Percentiles rank a stretch among this genome's conserved stretches.
These are phyloP conservation scores for Siniperca chuatsi DNA, from an alignment of 2,113 vertebrate species.

Conservation along the genomic window DNA sequence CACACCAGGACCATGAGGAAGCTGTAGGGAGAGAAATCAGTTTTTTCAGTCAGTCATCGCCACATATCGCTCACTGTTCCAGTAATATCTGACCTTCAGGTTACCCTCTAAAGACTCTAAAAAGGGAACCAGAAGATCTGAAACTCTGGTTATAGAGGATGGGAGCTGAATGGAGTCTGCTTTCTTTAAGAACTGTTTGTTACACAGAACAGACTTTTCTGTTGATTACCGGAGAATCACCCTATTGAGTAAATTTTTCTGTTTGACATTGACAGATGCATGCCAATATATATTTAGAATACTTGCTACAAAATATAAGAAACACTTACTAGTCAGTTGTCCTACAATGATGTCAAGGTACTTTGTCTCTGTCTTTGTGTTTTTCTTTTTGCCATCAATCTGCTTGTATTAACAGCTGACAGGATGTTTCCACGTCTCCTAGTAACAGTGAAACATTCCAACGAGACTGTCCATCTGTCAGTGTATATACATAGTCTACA, in stretches of 20 bases:
- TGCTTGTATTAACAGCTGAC: constrained; percentile 55
- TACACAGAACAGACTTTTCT: too few relatives aligned
- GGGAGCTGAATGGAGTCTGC: background rate
- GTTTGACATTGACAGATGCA: background rate
- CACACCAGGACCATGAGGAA: constrained; percentile 92
- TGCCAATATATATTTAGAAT: background rate
- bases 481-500: constrained; percentile 56
- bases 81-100: too few relatives aligned
- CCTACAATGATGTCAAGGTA: background rate
- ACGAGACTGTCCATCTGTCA: constrained; percentile 69
- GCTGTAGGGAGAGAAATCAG: constrained; percentile 77
- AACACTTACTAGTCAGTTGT: background rate
- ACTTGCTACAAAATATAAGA: background rate
- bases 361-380: background rate
- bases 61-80: background rate
- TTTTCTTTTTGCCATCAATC: constrained; percentile 54
- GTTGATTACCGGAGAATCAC: background rate
- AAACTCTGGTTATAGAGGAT: background rate
- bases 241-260: background rate
- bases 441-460: constrained; percentile 67
- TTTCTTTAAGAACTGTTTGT: too few relatives aligned
- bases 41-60: background rate
- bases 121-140: background rate
- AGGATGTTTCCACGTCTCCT: constrained; percentile 64
- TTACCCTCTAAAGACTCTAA: background rate